Evolutionary conservation across 2,797 vertebrate species (phyloP).

Genomic region (Eulemur mongoz): DNA sequence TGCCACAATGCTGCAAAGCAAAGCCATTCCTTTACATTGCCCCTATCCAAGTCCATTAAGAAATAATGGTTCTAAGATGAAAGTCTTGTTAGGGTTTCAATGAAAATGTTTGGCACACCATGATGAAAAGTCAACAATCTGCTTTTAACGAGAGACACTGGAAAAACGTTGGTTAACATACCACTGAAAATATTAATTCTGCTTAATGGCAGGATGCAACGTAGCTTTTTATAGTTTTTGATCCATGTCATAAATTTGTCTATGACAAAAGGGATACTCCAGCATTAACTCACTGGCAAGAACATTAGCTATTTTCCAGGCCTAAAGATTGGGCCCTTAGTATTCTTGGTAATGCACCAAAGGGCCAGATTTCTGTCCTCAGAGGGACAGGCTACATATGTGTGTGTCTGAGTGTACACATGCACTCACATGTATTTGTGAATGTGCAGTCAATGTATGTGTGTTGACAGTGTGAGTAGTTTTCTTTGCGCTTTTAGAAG

Average conservation of each 20-base stretch:
- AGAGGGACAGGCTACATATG: conserved; percentile 45
- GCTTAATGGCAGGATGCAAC: conserved; percentile 88
- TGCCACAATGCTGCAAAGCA: conserved; percentile 81
- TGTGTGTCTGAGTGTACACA: not conserved
- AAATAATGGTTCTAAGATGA: conserved; percentile 88
- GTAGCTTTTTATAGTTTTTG: conserved; percentile 87
- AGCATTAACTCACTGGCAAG: conserved; percentile 84
- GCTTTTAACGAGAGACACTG: conserved; percentile 88
- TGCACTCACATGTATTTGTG: too few species aligned
- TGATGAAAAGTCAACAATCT: conserved; percentile 87
- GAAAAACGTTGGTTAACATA: conserved; percentile 87
- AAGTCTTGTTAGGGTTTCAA: conserved; percentile 86
- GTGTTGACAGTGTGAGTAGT: not conserved
- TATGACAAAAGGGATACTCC: conserved; percentile 86
- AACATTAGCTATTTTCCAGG: conserved; percentile 82
- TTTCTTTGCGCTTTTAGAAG: conserved; percentile 58
- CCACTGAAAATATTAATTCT: conserved; percentile 88
- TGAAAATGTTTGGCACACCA: conserved; percentile 88
- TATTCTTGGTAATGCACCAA: conserved; percentile 74
- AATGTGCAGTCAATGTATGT: not conserved
- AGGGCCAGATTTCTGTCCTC: conserved; percentile 72
- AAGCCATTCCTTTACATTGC: conserved; percentile 81
- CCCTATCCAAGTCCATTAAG: conserved; percentile 88
- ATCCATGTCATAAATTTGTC: conserved; percentile 88
- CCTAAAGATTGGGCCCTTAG: conserved; percentile 77